Conservation (phyloP, 2,113 vertebrate genomes). For the Thamnophis sirtalis region DNA sequence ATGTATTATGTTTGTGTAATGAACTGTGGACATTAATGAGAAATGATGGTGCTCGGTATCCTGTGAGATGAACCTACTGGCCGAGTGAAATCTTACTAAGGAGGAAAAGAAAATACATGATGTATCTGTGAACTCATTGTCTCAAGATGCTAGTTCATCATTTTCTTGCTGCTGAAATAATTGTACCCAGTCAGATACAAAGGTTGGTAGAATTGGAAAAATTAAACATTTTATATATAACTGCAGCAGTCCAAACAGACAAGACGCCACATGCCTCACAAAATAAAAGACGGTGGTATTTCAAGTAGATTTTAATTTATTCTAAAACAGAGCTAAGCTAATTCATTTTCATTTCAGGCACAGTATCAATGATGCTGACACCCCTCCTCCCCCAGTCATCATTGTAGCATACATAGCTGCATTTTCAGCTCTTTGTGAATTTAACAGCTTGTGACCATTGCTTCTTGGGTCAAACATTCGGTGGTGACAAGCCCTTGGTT, state of each 20-base stretch:
- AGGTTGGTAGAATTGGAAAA: conserved; percentile 10
- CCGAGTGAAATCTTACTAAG: neutral
- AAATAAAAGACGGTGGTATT: neutral
- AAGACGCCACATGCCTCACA: neutral
- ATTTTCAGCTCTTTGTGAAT: neutral
- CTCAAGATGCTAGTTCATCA: neutral
- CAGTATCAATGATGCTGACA: neutral
- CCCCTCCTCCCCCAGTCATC: neutral
- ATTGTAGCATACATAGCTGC: neutral
- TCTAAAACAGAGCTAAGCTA: neutral
- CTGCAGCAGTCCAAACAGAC: rapidly evolving
- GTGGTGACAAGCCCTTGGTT: neutral
- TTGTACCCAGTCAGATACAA: neutral
- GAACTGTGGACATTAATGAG: conserved; percentile 2
- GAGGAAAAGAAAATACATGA: neutral
- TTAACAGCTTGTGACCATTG: conserved; percentile 3
- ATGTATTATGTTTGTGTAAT: conserved; percentile 15
- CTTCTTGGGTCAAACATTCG: neutral
- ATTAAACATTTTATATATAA: rapidly evolving
- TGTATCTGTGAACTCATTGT: neutral
- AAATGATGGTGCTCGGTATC: neutral
- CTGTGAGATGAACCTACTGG: neutral
- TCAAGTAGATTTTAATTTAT: neutral
- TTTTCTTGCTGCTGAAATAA: neutral
- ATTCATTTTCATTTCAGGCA: neutral